Evolutionary conservation across 1,140 invertebrate species (phyloP).

Genomic region (Spodoptera litura): DNA sequence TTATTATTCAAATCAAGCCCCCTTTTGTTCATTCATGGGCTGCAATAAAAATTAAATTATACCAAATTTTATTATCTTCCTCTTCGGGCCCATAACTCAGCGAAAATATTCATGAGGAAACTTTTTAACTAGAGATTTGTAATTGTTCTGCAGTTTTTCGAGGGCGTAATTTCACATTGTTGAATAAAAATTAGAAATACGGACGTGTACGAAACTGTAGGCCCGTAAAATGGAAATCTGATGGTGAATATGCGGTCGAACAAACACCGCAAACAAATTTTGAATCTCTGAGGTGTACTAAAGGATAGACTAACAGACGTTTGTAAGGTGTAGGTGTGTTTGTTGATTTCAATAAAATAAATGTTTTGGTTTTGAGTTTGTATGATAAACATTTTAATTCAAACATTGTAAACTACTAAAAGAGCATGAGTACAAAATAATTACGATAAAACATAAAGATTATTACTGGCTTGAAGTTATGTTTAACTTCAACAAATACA

Average conservation of each 20-base stretch:
- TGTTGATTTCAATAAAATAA: no score
- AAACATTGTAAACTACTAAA: no score
- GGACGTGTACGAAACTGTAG: not conserved
- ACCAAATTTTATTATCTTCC: conserved; percentile 76
- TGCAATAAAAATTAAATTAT: conserved; percentile 76
- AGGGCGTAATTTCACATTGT: conserved; percentile 44
- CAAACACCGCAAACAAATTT: no score
- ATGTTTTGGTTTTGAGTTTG: no score
- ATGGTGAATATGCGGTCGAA: not conserved
- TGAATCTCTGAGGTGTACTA: no score
- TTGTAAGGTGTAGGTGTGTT: no score
- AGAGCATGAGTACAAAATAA: no score
- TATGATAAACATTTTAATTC: no score
- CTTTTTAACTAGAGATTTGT: conserved; percentile 70
- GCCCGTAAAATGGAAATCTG: not conserved
- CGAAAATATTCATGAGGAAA: conserved; percentile 75
- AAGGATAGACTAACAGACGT: no score
- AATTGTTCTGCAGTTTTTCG: conserved; percentile 57
- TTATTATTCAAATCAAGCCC: conserved; percentile 71
- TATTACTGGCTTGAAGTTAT: no score
- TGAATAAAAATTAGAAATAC: conserved; percentile 42
- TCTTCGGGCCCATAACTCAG: conserved; percentile 71
- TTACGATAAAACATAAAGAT: no score
- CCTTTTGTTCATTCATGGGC: conserved; percentile 66
- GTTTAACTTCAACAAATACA: no score